Evolutionary conservation across 2,797 vertebrate genomes (phyloP), one percentile per base, ranked within the genome.

Genomic region (Gymnothorax reevesii): DNA sequence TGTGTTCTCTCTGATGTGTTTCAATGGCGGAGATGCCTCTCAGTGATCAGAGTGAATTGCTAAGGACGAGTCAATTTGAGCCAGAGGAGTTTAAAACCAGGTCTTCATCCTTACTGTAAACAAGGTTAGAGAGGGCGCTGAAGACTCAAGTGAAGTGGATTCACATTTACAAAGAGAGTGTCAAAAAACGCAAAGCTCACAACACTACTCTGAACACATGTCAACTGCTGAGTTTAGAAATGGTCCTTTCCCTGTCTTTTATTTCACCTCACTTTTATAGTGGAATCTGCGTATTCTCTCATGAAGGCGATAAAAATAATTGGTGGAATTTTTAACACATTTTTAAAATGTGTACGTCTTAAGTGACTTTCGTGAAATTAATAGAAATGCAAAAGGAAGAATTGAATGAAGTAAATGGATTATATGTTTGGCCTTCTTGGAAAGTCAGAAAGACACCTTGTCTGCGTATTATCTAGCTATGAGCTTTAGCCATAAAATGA

Each of bases 21-120:
- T 57, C 66, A 57, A 10, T 84, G 55, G 64, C 85, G 57, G 27
- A 55, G 42, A 82, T 54, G 86, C 83, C 71, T 57, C 1, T 1
- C 4, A 27, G 82, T 87, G 90, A 92, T 92, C 90, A 92, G 80
- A 88, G 86, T 77, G 77, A 77, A 87, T 75, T 60, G 85, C 17
- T 5, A 71, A 88, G 79, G 52, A 66, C 57, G 22, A 80, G 86
- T 84, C 86, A 33, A 60, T 82, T 42, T 73, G 27, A 85, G 57
- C 86, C 57, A 0, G 5, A 12, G 83, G 84, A 85, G 42, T 64
- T 75, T 86, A 17, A 86, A 86, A 66, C 73, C 25, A 9, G 33
- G 60, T 4, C 62, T 17, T 54, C 17, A 42, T 60, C 54, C 82
- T 20, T 33, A 33, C 52, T 84, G 7, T 66, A n/a, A 66, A 71